These are phyloP conservation scores for Drosophila santomea DNA, from an alignment of 1,140 invertebrate species.

Conservation along the genomic window DNA sequence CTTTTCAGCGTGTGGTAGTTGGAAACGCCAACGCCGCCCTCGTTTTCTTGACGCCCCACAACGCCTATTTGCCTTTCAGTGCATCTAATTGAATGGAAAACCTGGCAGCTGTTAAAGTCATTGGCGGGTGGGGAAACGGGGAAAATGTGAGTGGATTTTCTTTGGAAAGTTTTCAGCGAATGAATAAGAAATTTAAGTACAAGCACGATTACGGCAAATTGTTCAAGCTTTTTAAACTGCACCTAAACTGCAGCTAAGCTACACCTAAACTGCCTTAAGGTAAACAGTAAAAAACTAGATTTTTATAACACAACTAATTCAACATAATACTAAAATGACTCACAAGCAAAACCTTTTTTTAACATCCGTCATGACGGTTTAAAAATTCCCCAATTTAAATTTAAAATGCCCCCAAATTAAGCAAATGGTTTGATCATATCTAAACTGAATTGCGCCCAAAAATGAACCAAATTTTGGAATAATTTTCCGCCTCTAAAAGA, in stretches of 20 bases:
- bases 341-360: neutral
- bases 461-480: slow-evolving; percentile 22
- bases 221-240: neutral
- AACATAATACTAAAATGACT: too few species aligned
- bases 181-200: neutral
- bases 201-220: neutral
- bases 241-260: neutral
- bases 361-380: neutral
- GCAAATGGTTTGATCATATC: slow-evolving; percentile 53
- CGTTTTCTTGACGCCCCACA: slow-evolving; percentile 10
- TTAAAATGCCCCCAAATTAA: slow-evolving; percentile 21
- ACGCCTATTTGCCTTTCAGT: slow-evolving; percentile 79
- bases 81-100: slow-evolving; percentile 78
- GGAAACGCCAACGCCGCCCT: slow-evolving; percentile 5
- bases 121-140: slow-evolving; percentile 14
- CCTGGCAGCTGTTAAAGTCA: slow-evolving; percentile 70
- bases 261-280: neutral
- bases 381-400: neutral
- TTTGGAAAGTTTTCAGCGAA: neutral
- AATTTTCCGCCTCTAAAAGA: slow-evolving; percentile 52
- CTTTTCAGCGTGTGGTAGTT: slow-evolving; percentile 35
- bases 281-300: too few species aligned
- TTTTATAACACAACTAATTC: neutral
- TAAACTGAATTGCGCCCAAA: slow-evolving; percentile 29
- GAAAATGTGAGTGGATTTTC: slow-evolving; percentile 13